A percentile compares a stretch with the other conserved stretches of the same genome.
phyloP scores from a whole-genome alignment of 2,888 invertebrate genomes.

The Fabriciana adippe region DNA sequence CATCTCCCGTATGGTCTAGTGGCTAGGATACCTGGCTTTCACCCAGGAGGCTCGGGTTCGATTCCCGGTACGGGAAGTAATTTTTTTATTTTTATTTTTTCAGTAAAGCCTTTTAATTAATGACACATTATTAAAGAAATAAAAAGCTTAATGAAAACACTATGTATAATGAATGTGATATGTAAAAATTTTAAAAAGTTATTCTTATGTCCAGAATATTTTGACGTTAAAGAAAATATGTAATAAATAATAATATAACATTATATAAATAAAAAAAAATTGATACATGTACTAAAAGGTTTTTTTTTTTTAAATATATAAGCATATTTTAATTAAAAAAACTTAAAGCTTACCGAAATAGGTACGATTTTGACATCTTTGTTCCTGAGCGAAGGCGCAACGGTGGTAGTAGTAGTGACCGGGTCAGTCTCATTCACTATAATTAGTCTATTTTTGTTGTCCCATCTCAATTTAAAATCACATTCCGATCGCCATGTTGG shows the following conservation, averaged over 20 bases:
- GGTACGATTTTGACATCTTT: slow-evolving; percentile 63
- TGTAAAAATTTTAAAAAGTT: too few relatives aligned
- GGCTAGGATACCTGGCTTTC: slow-evolving; percentile 88
- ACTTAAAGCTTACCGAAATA: slow-evolving; percentile 53
- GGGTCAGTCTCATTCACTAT: slow-evolving; percentile 42
- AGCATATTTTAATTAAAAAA: neutral
- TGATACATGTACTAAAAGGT: neutral
- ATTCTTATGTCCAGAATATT: too few relatives aligned
- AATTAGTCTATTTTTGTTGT: slow-evolving; percentile 49
- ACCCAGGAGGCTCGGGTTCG: slow-evolving; percentile 89
- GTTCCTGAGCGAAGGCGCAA: slow-evolving; percentile 40
- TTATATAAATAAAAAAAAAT: neutral
- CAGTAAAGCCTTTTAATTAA: too few relatives aligned
- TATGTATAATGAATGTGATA: too few relatives aligned
- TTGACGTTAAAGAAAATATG: too few relatives aligned
- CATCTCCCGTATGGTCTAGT: slow-evolving; percentile 84
- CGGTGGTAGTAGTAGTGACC: slow-evolving; percentile 38
- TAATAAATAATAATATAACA: too few relatives aligned
- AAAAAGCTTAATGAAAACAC: too few relatives aligned
- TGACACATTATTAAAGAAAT: too few relatives aligned
- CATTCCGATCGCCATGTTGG: slow-evolving; percentile 60
- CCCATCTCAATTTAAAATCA: slow-evolving; percentile 59
- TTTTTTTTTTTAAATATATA: too few relatives aligned
- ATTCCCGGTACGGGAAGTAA: slow-evolving; percentile 85
- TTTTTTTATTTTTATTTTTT: slow-evolving; percentile 1